Base-by-base conservation (phyloP, 2,113 vertebrate species). In the Pollimyrus isidori region DNA sequence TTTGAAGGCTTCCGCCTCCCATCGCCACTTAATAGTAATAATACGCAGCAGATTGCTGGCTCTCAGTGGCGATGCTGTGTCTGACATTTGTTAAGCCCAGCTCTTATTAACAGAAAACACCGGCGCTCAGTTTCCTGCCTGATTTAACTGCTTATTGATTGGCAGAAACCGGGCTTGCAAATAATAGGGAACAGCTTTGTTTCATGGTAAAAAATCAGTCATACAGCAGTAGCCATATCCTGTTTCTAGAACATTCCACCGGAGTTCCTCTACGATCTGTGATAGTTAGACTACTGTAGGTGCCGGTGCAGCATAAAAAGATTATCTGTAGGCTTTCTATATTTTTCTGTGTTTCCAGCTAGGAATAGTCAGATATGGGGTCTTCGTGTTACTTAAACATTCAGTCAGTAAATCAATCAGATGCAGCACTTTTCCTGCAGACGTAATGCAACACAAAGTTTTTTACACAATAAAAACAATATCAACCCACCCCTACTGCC, bases 61-160 rank as follows among this genome's bases (percentile, higher is more conserved):
- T 39, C 73, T 80, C 73, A 39, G 4, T 80, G 30, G 4, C 3
- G 3, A 30, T 19, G 73, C 35, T 0, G 73, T 42, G 73, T 42
- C 15, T 80, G 73, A 80, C 73, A 80, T 80, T 80, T 35, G 73
- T 80, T 80, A 35, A 80, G 39, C 39, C 73, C 35, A 6, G 73
- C 35, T 19, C 73, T 80, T 80, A 35, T 80, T 80, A 80, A 80
- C 13, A 80, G 73, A 6, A 39, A 80, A 42, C 13, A 7, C 35
- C 73, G 4, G n/a, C 4, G 4, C 35, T 19, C 35, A 17, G 73
- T 42, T 80, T 80, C 35, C 35, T 39, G 35, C 11, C 15, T 42
- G 73, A 80, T 80, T 80, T 80, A 80, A 80, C 73, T 80, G 35
- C 35, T 80, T 80, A 80, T 80, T 80, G 73, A 80, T 80, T 35